Percentiles rank a stretch among this genome's conserved stretches.
phyloP scores from a whole-genome alignment of 2,797 vertebrate genomes.

The Zalophus californianus region DNA sequence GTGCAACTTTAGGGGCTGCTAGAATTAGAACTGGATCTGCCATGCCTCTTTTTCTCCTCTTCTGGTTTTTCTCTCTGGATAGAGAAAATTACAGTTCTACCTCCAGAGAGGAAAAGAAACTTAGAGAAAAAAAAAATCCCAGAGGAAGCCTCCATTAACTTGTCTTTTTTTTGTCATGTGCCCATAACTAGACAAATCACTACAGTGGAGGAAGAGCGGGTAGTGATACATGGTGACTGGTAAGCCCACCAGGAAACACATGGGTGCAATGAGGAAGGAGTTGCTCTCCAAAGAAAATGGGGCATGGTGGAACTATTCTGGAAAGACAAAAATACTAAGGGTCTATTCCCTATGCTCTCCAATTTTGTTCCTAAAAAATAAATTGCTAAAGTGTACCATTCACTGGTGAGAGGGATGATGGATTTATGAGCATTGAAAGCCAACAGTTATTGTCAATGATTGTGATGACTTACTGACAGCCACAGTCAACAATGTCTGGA shows the following conservation, averaged over 20 bases:
- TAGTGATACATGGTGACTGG: neutral
- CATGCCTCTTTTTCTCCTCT: neutral
- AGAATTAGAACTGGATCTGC: neutral
- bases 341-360: neutral
- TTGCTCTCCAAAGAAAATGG: neutral
- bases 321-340: neutral
- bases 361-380: neutral
- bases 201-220: fast-evolving
- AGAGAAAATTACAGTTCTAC: neutral
- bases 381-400: neutral
- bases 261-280: neutral
- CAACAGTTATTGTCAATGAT: slow-evolving; percentile 48
- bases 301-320: neutral
- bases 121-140: neutral
- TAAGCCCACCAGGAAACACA: neutral
- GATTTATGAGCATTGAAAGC: slow-evolving; percentile 33
- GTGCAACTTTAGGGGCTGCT: neutral
- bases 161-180: neutral
- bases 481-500: slow-evolving; percentile 69
- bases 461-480: slow-evolving; percentile 18
- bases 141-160: neutral
- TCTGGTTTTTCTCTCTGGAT: neutral
- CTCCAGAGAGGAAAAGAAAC: neutral
- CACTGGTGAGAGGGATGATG: neutral
- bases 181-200: neutral